Evolutionary conservation across 2,797 vertebrate species (phyloP).

Genomic region (Orientallactaga sibirica): DNA sequence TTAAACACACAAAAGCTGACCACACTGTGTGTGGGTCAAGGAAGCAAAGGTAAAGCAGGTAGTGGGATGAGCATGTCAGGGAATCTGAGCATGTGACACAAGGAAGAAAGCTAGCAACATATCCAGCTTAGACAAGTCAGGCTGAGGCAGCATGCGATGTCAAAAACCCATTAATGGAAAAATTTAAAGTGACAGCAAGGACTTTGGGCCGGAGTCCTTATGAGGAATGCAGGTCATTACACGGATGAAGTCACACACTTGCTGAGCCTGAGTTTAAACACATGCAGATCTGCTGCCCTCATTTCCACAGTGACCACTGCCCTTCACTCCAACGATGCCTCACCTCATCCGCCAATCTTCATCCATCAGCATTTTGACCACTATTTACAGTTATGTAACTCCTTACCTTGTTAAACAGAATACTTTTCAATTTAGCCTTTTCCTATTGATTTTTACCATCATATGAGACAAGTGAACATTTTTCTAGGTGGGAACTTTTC

Average conservation of each 20-base stretch:
- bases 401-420: background rate
- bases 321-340: background rate
- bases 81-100: background rate
- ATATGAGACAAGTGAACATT: background rate
- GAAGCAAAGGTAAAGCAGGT: background rate
- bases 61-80: background rate
- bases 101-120: conserved; percentile 36
- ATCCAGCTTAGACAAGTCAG: background rate
- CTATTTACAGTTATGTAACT: background rate
- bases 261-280: background rate
- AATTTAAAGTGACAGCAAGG: background rate
- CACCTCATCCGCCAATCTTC: background rate
- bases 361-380: background rate
- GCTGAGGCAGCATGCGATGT: background rate
- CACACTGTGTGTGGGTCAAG: background rate
- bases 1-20: too few relatives aligned
- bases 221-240: background rate
- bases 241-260: background rate
- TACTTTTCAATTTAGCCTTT: background rate
- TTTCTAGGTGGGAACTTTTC: background rate
- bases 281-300: background rate
- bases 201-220: background rate
- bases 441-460: conserved; percentile 4
- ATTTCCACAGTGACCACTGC: background rate
- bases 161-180: background rate